Evolutionary conservation across 1,140 invertebrate species (phyloP).

Genomic region (Lepidurus couesii): DNA sequence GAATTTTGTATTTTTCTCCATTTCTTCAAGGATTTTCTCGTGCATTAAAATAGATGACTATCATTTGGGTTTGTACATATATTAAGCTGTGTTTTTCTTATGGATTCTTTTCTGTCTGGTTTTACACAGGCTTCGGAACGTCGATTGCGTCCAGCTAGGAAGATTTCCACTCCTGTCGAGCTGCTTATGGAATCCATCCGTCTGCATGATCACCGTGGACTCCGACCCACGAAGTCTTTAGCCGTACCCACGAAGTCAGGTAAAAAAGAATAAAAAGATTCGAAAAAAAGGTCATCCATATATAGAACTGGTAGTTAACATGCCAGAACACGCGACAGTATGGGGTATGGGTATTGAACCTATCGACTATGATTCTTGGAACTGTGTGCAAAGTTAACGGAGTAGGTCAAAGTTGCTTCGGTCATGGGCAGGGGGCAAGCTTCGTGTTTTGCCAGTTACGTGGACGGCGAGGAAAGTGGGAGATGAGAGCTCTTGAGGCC

Average conservation of each 20-base stretch:
- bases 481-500: conserved; percentile 12
- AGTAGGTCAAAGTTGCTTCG: neutral
- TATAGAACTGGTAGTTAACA: neutral
- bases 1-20: neutral
- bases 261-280: neutral
- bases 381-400: neutral
- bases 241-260: conserved; percentile 30
- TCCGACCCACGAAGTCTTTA: conserved; percentile 53
- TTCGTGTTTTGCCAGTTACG: neutral
- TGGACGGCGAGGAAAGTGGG: neutral
- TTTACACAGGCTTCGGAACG: conserved; percentile 71
- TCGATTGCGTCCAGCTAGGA: conserved; percentile 63
- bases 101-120: neutral
- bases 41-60: neutral
- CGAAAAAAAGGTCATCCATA: conserved; percentile 41
- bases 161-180: conserved; percentile 70
- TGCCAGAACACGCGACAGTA: neutral
- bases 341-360: neutral
- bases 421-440: neutral
- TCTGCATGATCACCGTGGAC: conserved; percentile 55
- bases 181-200: conserved; percentile 82
- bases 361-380: neutral
- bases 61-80: neutral
- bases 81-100: neutral
- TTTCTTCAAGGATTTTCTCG: neutral